Percentiles rank a stretch among this genome's conserved stretches.
Evolutionary conservation across 2,797 vertebrate genomes (phyloP).

Genomic region (Pseudotriccus pelzelni): DNA sequence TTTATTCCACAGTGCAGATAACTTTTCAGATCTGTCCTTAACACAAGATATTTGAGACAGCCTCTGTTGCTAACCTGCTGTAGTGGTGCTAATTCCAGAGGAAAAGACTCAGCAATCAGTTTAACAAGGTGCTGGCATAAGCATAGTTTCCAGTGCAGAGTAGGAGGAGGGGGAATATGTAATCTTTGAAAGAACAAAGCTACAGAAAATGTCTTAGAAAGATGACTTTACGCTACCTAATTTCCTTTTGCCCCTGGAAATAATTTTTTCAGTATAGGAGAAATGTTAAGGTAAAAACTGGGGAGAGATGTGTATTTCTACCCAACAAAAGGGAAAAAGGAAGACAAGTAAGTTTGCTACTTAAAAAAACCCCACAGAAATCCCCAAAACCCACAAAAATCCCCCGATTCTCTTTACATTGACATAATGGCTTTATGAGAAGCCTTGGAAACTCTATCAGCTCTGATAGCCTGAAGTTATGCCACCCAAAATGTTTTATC

Average conservation of each 20-base stretch:
- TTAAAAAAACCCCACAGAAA: neutral
- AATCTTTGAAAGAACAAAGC: constrained; percentile 8
- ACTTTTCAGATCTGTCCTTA: constrained; percentile 71
- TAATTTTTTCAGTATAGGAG: neutral
- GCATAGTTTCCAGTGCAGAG: constrained; percentile 52
- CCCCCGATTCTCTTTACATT: neutral
- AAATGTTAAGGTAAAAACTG: neutral
- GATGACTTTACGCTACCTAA: neutral
- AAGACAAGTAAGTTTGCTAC: neutral
- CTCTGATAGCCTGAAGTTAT: neutral
- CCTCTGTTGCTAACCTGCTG: constrained; percentile 66
- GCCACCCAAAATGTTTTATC: neutral
- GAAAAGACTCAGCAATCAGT: constrained; percentile 58
- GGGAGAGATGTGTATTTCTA: neutral
- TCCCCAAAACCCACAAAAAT: no score
- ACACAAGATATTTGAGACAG: constrained; percentile 72
- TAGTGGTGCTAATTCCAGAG: constrained; percentile 59
- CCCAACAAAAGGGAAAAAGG: neutral
- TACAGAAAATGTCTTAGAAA: constrained; percentile 4
- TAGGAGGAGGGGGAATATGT: constrained; percentile 1
- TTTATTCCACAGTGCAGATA: constrained; percentile 63
- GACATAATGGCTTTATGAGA: neutral
- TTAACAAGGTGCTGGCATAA: constrained; percentile 67
- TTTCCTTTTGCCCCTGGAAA: neutral
- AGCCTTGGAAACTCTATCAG: neutral